phyloP scores from a whole-genome alignment of 2,888 invertebrate species.

The Andrena marginata region DNA sequence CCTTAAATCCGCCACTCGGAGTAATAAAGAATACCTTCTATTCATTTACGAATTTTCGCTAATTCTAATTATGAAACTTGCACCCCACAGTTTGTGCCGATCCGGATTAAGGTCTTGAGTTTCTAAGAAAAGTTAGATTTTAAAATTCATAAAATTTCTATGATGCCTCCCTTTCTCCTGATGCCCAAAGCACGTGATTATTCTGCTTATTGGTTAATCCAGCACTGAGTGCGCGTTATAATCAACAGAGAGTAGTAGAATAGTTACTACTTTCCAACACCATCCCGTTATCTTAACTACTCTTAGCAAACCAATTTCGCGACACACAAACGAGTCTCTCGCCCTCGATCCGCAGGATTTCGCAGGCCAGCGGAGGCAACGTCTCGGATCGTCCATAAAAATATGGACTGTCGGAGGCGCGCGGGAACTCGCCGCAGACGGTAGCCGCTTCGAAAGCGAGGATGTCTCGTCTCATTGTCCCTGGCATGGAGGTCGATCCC shows the following conservation, averaged over 20 bases:
- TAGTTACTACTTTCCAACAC: too few relatives aligned
- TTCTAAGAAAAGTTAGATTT: too few relatives aligned
- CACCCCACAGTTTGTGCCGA: too few relatives aligned
- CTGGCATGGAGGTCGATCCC: constrained; percentile 57
- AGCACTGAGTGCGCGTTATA: too few relatives aligned
- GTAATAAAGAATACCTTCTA: not conserved
- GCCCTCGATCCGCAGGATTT: not conserved
- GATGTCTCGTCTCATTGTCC: constrained; percentile 59
- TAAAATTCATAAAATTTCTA: too few relatives aligned
- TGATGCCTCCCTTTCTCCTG: too few relatives aligned
- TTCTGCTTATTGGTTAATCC: too few relatives aligned
- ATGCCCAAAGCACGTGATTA: too few relatives aligned
- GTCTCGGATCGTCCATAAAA: not conserved
- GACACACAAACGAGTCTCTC: not conserved
- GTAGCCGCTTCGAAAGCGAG: constrained; percentile 44
- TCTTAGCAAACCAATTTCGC: not conserved
- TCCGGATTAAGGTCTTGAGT: too few relatives aligned
- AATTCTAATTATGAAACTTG: not conserved
- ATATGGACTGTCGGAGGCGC: not conserved
- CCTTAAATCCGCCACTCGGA: too few relatives aligned
- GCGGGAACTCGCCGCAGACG: constrained; percentile 17
- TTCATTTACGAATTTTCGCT: not conserved
- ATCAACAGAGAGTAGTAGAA: too few relatives aligned
- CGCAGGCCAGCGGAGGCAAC: not conserved
- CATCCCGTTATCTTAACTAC: too few relatives aligned